These are phyloP conservation scores for Pseudochirops cupreus DNA, from an alignment of 2,797 vertebrate genomes.

Conservation along the genomic window DNA sequence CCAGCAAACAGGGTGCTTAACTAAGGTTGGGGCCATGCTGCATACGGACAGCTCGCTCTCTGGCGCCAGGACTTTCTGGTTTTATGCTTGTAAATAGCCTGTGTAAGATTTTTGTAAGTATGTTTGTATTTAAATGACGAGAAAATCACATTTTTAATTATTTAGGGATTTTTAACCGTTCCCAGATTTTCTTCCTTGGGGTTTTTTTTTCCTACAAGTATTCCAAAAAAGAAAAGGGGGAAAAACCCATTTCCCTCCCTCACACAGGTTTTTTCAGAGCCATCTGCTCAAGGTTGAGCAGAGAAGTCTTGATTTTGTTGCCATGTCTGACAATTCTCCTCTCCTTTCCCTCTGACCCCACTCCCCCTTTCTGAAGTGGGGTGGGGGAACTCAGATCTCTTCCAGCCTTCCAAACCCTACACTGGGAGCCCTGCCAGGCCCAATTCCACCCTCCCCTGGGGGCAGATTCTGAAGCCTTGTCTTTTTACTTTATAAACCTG, in stretches of 20 bases:
- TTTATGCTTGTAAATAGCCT: conserved; percentile 92
- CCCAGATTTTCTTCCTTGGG: conserved; percentile 71
- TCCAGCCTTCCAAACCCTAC: not conserved
- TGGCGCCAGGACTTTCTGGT: conserved; percentile 65
- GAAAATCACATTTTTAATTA: conserved; percentile 83
- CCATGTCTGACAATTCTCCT: not conserved
- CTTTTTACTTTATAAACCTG: conserved; percentile 27
- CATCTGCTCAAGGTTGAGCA: not conserved
- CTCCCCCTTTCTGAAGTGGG: conserved; percentile 4
- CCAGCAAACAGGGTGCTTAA: conserved; percentile 19
- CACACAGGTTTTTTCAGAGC: not conserved
- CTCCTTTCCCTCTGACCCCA: not conserved
- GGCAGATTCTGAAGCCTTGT: conserved; percentile 9
- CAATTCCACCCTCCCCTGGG: conserved; percentile 12
- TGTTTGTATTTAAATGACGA: conserved; percentile 97
- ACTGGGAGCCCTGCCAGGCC: conserved; percentile 1
- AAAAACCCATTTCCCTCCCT: not conserved
- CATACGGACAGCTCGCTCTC: conserved; percentile 37
- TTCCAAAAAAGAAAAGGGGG: conserved; percentile 41
- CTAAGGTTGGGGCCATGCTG: conserved; percentile 36
- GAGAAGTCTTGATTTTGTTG: not conserved
- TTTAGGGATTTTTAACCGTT: conserved; percentile 84
- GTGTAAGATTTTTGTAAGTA: conserved; percentile 95
- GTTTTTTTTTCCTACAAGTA: conserved; percentile 60
- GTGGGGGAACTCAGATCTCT: conserved; percentile 6